Evolutionary conservation across 2,888 invertebrate species (phyloP).

Genomic region (Trissolcus japonicus): DNA sequence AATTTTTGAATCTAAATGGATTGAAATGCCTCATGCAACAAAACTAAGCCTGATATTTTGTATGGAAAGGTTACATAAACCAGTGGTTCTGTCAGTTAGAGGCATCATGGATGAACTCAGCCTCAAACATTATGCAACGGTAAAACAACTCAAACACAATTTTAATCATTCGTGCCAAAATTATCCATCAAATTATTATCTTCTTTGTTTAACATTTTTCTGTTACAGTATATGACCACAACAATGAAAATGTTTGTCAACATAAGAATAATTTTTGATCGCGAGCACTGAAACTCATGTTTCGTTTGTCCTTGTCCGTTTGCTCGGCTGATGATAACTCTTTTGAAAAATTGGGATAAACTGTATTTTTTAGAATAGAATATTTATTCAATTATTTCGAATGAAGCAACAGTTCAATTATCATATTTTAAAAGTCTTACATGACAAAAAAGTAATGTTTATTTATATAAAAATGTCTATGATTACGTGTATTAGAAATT

Average conservation of each 20-base stretch:
- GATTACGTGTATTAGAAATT: background rate
- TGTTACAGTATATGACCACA: background rate
- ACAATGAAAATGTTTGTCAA: background rate
- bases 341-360: too few species aligned
- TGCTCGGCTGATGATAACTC: too few species aligned
- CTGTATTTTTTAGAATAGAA: background rate
- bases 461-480: background rate
- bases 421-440: background rate
- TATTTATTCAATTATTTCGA: background rate
- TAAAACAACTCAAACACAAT: slow-evolving; percentile 6
- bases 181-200: background rate
- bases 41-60: slow-evolving; percentile 7
- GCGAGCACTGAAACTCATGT: too few species aligned
- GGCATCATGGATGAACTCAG: slow-evolving; percentile 20
- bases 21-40: background rate
- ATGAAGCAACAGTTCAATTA: background rate
- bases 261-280: background rate
- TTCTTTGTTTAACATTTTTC: background rate
- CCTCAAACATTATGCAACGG: slow-evolving; percentile 15
- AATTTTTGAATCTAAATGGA: slow-evolving; percentile 22
- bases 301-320: too few species aligned
- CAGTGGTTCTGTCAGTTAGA: slow-evolving; percentile 24
- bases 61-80: slow-evolving; percentile 20
- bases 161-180: background rate
- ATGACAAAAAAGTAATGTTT: background rate